phyloP scores from a whole-genome alignment of 1,140 invertebrate species.

The Babylonia areolata region DNA sequence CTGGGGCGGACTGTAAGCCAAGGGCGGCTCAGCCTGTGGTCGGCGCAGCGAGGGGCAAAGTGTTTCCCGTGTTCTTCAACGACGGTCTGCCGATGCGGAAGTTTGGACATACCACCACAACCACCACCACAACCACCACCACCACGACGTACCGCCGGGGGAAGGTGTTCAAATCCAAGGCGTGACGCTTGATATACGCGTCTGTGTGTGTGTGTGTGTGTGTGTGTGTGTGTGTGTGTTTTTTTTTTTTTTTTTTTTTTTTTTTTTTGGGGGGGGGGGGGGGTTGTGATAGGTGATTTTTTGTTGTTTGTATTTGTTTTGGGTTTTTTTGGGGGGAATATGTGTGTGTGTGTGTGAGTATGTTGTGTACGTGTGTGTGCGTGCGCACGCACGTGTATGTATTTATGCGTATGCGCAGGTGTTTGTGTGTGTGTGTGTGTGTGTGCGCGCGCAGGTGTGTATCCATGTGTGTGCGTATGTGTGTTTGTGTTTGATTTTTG shows the following conservation, averaged over 20 bases:
- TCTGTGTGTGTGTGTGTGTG: not conserved
- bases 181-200: not conserved
- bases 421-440: too few relatives aligned
- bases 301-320: too few relatives aligned
- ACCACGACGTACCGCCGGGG: not conserved
- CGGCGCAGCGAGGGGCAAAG: not conserved
- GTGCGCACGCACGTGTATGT: not conserved
- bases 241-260: too few relatives aligned
- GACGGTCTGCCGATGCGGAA: constrained; percentile 5
- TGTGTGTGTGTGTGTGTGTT: too few relatives aligned
- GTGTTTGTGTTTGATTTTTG: too few relatives aligned
- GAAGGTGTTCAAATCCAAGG: not conserved
- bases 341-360: too few relatives aligned
- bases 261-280: too few relatives aligned
- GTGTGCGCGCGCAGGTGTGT: too few relatives aligned
- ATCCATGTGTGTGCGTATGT: too few relatives aligned
- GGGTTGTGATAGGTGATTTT: too few relatives aligned
- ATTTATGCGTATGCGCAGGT: not conserved
- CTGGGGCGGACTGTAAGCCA: not conserved
- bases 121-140: too few relatives aligned
- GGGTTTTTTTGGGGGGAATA: too few relatives aligned
- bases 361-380: not conserved
- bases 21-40: not conserved
- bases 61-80: constrained; percentile 23
- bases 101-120: not conserved